Base-by-base conservation (phyloP, 2,888 invertebrate genomes). In the Acleris holmiana region DNA sequence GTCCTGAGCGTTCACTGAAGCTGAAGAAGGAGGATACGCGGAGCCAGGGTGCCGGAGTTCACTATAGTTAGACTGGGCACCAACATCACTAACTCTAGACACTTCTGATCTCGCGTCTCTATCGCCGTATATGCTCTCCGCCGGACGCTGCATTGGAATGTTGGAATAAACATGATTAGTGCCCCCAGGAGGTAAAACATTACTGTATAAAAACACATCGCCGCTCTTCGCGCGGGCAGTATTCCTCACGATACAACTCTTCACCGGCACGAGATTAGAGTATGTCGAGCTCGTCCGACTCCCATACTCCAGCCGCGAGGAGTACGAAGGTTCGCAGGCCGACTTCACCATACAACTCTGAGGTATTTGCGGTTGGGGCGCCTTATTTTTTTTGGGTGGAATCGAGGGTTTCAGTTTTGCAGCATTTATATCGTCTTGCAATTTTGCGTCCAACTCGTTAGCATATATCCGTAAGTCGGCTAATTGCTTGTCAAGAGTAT, bases 311-410 rank as follows among this genome's bases (percentile, higher is more conserved):
- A 97, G 89, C 65, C 96, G 93, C 25, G 96, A 95, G 23, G 96
- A 96, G 82, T 96, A 97, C 5, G 96, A 95, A 0, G 97, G 97
- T 77, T 96, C 96, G 66, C 95, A 94, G 18, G 95, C 94, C 66
- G 95, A 94, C 82, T 95, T 95, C 66, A 97, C 93, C 35, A 94
- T 94, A 77, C 94, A 96, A 83, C 96, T 97, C 85, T 96, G 96
- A 62, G 97, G 97, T 80, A 97, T 95, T 95, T 92, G 92, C 56
- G 92, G 92, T 68, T 85, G 77, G 57, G 92, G 92, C 48, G 88
- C 79, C 74, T 91, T 92, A 74, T 79, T 88, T 80, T 90, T 91
- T 82, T 92, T 92, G 59, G 92, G 91, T 68, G 92, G 92, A 69
- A 92, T 88, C 50, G 86, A 84, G 56, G 92, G 92, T 87, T 90